A percentile compares a stretch with the other conserved stretches of the same genome.
phyloP scores from a whole-genome alignment of 2,113 vertebrate genomes.

The Macquaria australasica region DNA sequence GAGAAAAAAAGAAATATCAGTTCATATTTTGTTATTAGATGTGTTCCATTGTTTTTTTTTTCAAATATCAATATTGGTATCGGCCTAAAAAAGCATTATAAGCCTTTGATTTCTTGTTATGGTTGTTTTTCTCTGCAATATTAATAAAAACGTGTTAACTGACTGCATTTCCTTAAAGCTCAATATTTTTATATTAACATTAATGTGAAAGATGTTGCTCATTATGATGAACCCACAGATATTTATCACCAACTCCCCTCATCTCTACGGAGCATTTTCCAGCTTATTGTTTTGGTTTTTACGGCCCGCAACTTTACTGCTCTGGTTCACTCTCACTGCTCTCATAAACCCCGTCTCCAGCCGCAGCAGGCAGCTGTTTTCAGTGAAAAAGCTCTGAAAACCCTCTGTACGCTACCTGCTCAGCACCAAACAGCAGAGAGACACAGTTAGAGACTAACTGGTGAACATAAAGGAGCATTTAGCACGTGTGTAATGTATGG shows the following conservation, averaged over 20 bases:
- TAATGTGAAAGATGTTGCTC: too few relatives aligned
- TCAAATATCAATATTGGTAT: too few relatives aligned
- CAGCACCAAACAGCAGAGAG: background rate
- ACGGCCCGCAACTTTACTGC: background rate
- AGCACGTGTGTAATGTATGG: background rate
- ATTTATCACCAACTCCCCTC: background rate
- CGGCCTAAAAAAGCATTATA: too few relatives aligned
- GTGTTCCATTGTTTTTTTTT: too few relatives aligned
- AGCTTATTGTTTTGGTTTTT: background rate
- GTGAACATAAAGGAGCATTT: background rate
- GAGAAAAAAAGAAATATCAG: too few relatives aligned
- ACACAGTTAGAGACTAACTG: background rate
- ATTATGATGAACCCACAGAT: background rate
- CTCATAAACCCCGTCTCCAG: background rate
- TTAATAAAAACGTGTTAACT: too few relatives aligned
- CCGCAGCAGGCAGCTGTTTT: background rate
- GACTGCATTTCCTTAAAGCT: too few relatives aligned
- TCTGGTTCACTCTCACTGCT: too few relatives aligned
- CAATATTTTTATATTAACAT: too few relatives aligned
- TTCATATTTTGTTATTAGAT: too few relatives aligned
- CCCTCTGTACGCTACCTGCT: background rate
- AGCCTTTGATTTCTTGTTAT: too few relatives aligned
- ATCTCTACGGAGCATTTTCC: background rate
- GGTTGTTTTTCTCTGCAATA: too few relatives aligned
- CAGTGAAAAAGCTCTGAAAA: background rate